Base-by-base conservation (phyloP, 2,113 vertebrate genomes). In the Platichthys stellatus region DNA sequence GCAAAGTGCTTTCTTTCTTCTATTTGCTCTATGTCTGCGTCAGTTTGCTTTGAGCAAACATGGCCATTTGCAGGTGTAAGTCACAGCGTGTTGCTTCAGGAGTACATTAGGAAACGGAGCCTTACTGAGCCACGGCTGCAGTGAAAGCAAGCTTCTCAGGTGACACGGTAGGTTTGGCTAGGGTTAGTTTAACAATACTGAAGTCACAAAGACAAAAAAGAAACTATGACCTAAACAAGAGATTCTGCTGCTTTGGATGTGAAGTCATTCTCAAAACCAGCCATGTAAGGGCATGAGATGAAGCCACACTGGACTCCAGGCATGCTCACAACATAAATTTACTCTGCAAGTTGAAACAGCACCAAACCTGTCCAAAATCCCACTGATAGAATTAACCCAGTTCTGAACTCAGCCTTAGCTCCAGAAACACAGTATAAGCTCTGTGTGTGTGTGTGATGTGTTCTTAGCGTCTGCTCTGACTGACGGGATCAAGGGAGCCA, bases 281-380 rank as follows among this genome's bases (percentile, higher is more conserved):
- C 89, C 88, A 83, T 86, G 88, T 82, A 88, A 38, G 89, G 90
- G 58, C 63, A 71, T 45, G 54, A 10, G 54, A 47, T 21, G 59
- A 81, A 78, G 49, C 31, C 57, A 66, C 69, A 10, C 40, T 72
- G 2, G 18, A 43, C 40, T 72, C 7, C 0, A 57, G 58, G 69
- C 63, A 78, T 31, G 79, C 65, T 61, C 69, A 77, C 47, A 43
- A 72, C n/a, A 21, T 12, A 67, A 82, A 76, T 67, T 69, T 21
- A 77, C 24, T 71, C 60, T 58, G 43, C 7, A 58, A 65, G 23
- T 24, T 73, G 73, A 86, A 63, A 49, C 24, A 49, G 23, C 53
- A 56, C 21, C 47, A 70, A 89, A 65, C 47, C 20, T 26, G 21
- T 49, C 51, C 28, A 60, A 75, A 71, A 67, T 51, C 26, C 1